phyloP scores from a whole-genome alignment of 1,140 invertebrate species.

The Zelostemma sp. region DNA sequence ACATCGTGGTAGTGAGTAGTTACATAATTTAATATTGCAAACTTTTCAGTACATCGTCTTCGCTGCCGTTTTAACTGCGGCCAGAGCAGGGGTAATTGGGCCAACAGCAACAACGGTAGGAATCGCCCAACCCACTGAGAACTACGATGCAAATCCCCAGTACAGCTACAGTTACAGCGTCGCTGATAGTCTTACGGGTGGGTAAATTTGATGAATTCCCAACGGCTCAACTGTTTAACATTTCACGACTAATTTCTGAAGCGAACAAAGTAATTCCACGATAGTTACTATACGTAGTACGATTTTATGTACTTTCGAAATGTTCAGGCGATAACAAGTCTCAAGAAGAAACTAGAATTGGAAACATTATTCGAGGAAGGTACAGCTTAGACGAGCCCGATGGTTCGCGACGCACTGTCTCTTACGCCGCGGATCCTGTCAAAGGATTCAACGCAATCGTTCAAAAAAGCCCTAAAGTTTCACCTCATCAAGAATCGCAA shows the following conservation, averaged over 20 bases:
- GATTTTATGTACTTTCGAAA: constrained; percentile 8
- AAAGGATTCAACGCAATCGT: constrained; percentile 70
- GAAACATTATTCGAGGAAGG: constrained; percentile 69
- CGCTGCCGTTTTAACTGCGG: constrained; percentile 51
- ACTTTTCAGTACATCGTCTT: constrained; percentile 51
- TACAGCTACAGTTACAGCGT: constrained; percentile 82
- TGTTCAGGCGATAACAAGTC: constrained; percentile 65
- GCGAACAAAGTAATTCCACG: too few species aligned
- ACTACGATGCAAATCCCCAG: constrained; percentile 78
- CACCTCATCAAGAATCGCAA: too few species aligned
- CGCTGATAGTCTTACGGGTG: constrained; percentile 77
- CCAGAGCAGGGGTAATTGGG: constrained; percentile 52
- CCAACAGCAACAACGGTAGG: constrained; percentile 49
- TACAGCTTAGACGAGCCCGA: constrained; percentile 69
- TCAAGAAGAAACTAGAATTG: constrained; percentile 67
- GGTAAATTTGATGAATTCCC: constrained; percentile 24
- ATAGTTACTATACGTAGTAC: too few species aligned
- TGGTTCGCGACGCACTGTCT: constrained; percentile 65
- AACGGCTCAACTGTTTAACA: constrained; percentile 19
- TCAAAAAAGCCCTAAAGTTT: constrained; percentile 57
- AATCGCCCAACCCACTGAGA: constrained; percentile 67
- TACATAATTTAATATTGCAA: constrained; percentile 6
- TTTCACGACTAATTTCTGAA: constrained; percentile 8
- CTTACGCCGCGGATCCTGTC: constrained; percentile 68
- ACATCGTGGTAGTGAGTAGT: constrained; percentile 1